Percentiles rank a stretch among this genome's conserved stretches.
Conservation (phyloP, 2,888 invertebrate genomes). For the Ferdinandea cuprea region DNA sequence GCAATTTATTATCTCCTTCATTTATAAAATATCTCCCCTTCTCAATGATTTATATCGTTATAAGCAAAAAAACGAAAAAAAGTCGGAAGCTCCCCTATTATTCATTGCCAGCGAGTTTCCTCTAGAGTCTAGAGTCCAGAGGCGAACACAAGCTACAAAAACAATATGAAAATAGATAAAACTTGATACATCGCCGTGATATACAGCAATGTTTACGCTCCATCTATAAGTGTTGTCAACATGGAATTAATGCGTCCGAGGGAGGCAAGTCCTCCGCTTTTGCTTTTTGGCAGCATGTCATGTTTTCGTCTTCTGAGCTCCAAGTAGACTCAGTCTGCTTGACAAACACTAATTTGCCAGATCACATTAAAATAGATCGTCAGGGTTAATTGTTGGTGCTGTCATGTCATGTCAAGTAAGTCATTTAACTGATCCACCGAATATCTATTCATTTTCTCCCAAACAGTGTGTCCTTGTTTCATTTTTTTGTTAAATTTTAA, state of each 20-base stretch:
- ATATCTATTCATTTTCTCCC: background rate
- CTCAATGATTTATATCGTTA: slow-evolving; percentile 16
- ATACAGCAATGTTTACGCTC: slow-evolving; percentile 18
- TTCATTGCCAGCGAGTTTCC: background rate
- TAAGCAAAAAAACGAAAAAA: background rate
- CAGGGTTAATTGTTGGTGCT: slow-evolving; percentile 65
- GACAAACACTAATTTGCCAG: slow-evolving; percentile 64
- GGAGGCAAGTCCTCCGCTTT: slow-evolving; percentile 1
- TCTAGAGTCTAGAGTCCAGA: too few species aligned
- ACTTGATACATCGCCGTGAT: slow-evolving; percentile 13
- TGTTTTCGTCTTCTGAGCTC: background rate
- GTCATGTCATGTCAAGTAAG: slow-evolving; percentile 40
- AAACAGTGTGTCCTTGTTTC: slow-evolving; percentile 10
- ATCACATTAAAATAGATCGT: slow-evolving; percentile 58
- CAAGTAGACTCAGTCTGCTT: slow-evolving; percentile 33
- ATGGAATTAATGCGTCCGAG: slow-evolving; percentile 13
- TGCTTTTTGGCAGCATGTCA: slow-evolving; percentile 38
- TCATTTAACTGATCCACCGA: slow-evolving; percentile 38
- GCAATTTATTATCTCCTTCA: slow-evolving; percentile 6
- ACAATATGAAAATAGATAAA: slow-evolving; percentile 34
- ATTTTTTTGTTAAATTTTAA: background rate
- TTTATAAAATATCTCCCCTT: slow-evolving; percentile 8
- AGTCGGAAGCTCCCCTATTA: background rate
- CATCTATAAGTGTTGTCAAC: slow-evolving; percentile 26
- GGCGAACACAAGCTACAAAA: slow-evolving; percentile 2